Percentiles rank a stretch among this genome's conserved stretches.
phyloP scores from a whole-genome alignment of 2,888 invertebrate genomes.

The Brachylomia viminalis region DNA sequence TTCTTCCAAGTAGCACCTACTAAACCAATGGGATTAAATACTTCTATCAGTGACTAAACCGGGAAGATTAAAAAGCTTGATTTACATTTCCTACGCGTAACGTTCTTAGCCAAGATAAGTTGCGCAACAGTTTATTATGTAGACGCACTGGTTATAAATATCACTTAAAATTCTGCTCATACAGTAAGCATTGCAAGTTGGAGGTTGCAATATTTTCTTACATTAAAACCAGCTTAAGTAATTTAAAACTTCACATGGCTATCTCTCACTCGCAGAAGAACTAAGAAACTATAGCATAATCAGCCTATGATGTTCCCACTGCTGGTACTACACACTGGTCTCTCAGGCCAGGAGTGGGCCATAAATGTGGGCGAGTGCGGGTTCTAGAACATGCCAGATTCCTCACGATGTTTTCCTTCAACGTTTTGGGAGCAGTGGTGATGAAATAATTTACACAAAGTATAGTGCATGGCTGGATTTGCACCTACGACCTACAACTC shows the following conservation, averaged over 20 bases:
- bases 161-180: constrained; percentile 17
- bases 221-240: constrained; percentile 18
- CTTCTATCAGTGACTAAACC: not conserved
- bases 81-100: not conserved
- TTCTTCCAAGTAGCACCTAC: not conserved
- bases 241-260: not conserved
- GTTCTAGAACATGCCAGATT: not conserved
- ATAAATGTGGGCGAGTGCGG: not conserved
- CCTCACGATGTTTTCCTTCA: not conserved
- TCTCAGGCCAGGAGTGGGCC: no score
- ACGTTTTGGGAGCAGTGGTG: not conserved
- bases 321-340: not conserved
- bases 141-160: constrained; percentile 16
- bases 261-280: not conserved
- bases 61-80: constrained; percentile 11
- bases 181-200: not conserved
- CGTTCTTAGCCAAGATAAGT: constrained; percentile 26
- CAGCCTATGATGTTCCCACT: not conserved
- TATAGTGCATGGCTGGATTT: not conserved
- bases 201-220: constrained; percentile 2
- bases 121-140: constrained; percentile 33
- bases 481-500: not conserved
- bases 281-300: not conserved
- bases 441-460: not conserved
- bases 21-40: constrained; percentile 2